Evolutionary conservation across 2,113 vertebrate genomes (phyloP).

Genomic region (Helogale parvula): DNA sequence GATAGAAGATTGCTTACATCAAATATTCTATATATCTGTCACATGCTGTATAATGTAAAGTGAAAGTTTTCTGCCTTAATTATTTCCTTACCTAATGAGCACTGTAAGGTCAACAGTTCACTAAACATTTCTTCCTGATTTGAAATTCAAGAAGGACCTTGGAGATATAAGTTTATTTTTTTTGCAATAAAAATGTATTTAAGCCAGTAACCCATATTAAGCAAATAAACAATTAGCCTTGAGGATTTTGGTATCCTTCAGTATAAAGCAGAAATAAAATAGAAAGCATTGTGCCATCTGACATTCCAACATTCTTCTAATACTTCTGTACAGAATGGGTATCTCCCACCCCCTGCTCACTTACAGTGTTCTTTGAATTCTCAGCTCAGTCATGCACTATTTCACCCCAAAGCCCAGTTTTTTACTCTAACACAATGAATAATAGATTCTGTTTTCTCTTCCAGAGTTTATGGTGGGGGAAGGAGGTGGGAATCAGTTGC

Average conservation of each 20-base stretch:
- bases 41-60: background rate
- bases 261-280: background rate
- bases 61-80: background rate
- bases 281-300: background rate
- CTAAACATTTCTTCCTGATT: background rate
- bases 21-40: background rate
- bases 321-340: background rate
- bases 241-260: background rate
- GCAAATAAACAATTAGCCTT: background rate
- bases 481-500: background rate
- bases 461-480: background rate
- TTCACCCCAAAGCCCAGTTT: background rate
- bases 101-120: background rate
- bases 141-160: conserved; percentile 24
- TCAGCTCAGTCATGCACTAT: background rate
- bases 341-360: background rate
- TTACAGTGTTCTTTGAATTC: background rate
- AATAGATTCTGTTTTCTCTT: background rate
- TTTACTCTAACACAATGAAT: background rate
- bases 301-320: background rate
- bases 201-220: conserved; percentile 6
- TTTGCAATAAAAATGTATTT: background rate
- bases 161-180: conserved; percentile 11
- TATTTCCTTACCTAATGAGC: conserved; percentile 16
- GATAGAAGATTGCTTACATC: background rate